These are phyloP conservation scores for Pandemis cinnamomeana DNA, from an alignment of 2,888 invertebrate species.

Conservation along the genomic window DNA sequence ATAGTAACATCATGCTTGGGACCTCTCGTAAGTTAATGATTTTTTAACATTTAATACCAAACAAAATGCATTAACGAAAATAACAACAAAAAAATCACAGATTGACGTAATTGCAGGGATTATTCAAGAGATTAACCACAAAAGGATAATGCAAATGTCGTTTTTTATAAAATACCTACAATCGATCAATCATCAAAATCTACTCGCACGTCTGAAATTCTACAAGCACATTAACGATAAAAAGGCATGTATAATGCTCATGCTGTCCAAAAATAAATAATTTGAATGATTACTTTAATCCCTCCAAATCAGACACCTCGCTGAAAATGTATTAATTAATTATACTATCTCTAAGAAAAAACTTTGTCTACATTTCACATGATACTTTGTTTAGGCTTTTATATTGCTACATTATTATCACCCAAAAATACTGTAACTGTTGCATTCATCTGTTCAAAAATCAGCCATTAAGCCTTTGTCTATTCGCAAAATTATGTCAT, in stretches of 20 bases:
- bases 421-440: too few relatives aligned
- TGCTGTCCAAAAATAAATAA: slow-evolving; percentile 8
- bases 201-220: slow-evolving; percentile 14
- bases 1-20: slow-evolving; percentile 32
- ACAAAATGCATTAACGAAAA: background rate
- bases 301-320: background rate
- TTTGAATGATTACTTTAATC: slow-evolving; percentile 22
- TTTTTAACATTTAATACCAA: slow-evolving; percentile 1
- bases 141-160: slow-evolving; percentile 14
- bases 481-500: too few relatives aligned
- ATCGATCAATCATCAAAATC: slow-evolving; percentile 32
- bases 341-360: background rate
- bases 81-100: slow-evolving; percentile 7
- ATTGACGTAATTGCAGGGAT: slow-evolving; percentile 16
- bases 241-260: background rate
- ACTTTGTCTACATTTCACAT: background rate
- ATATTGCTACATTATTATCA: too few relatives aligned
- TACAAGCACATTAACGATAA: slow-evolving; percentile 19
- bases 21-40: slow-evolving; percentile 24
- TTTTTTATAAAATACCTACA: slow-evolving; percentile 5
- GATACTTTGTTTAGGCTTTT: background rate
- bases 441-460: too few relatives aligned
- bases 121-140: slow-evolving; percentile 4
- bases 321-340: background rate
- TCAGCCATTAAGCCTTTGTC: too few relatives aligned